Evolutionary conservation across 2,888 invertebrate genomes (phyloP).

Genomic region (Xestoiulus laeticollis): DNA sequence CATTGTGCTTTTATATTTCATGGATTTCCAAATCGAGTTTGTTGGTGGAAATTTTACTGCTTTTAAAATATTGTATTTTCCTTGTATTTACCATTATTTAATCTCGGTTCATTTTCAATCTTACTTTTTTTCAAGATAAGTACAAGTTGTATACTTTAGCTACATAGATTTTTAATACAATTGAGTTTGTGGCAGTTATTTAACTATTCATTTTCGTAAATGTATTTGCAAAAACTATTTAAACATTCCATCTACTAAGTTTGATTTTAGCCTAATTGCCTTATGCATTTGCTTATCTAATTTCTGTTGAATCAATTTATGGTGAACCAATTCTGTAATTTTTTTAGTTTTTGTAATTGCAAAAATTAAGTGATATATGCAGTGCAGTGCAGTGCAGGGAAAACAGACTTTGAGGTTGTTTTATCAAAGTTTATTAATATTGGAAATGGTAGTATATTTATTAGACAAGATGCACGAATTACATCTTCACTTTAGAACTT

Average conservation of each 20-base stretch:
- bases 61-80: background rate
- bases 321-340: too few relatives aligned
- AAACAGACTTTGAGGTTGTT: background rate
- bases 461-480: background rate
- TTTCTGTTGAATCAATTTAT: too few relatives aligned
- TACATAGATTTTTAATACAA: background rate
- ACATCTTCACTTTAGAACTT: background rate
- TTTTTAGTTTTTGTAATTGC: background rate
- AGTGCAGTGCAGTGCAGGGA: background rate
- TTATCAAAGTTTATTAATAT: background rate
- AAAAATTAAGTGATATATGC: background rate
- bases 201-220: background rate
- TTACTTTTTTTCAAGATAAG: background rate
- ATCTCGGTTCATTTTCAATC: background rate
- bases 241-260: background rate
- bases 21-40: background rate
- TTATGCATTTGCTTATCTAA: background rate
- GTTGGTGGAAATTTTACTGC: background rate
- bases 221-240: background rate
- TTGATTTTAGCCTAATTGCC: background rate
- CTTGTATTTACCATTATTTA: background rate
- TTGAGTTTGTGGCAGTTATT: constrained; percentile 1
- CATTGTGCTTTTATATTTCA: too few relatives aligned
- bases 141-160: background rate
- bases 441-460: background rate